phyloP scores from a whole-genome alignment of 2,113 vertebrate genomes.

The Cathartes aura region DNA sequence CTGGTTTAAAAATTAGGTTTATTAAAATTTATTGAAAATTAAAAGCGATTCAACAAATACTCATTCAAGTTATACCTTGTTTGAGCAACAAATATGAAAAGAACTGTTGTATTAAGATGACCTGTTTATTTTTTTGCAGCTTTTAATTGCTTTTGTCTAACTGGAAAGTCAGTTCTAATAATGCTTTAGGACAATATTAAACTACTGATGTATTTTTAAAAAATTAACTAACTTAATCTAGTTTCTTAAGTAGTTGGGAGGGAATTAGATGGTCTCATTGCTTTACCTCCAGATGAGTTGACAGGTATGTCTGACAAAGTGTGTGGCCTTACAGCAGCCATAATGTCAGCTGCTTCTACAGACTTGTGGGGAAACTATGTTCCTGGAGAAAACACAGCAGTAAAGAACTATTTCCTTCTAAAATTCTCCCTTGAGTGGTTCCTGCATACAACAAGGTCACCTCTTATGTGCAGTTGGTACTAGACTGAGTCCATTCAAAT shows the following conservation, averaged over 20 bases:
- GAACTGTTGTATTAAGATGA: background rate
- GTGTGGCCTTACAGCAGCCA: accelerated
- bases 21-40: background rate
- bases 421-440: background rate
- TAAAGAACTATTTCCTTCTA: background rate
- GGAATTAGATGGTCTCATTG: background rate
- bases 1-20: background rate
- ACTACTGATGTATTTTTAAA: background rate
- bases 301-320: background rate
- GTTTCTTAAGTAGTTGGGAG: background rate
- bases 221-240: background rate
- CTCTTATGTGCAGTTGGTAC: background rate
- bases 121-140: background rate
- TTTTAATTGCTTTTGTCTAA: background rate
- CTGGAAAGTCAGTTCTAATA: background rate
- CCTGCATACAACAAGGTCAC: background rate
- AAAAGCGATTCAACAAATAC: background rate
- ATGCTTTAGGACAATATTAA: background rate
- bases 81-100: background rate
- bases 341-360: background rate
- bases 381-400: background rate
- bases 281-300: background rate
- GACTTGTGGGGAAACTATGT: background rate
- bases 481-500: background rate
- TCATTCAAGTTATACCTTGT: background rate